Conservation (phyloP, 1,140 invertebrate species). For the Drosophila sp. region DNA sequence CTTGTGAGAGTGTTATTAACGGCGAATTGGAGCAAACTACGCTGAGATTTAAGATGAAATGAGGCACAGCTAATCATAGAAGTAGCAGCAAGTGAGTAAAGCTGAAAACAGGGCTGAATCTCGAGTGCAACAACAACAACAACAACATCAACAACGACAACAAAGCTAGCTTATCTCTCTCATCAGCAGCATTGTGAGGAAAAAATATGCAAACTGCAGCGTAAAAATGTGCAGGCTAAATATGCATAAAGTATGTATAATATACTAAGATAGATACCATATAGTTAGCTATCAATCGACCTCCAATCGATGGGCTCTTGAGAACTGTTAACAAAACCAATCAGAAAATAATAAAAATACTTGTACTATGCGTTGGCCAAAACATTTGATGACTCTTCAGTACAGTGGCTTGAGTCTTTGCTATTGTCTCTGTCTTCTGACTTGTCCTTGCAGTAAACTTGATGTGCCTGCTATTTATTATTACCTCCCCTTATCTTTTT, state of each 20-base stretch:
- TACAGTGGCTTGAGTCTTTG: slow-evolving; percentile 2
- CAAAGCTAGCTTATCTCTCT: slow-evolving; percentile 31
- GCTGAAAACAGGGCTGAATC: not conserved
- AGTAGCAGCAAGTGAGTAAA: not conserved
- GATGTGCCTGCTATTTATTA: slow-evolving; percentile 65
- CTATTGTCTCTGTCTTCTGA: not conserved
- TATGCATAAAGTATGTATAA: not conserved
- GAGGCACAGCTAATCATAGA: slow-evolving; percentile 42
- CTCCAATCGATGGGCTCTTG: not conserved
- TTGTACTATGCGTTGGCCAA: slow-evolving; percentile 11
- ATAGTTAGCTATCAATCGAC: slow-evolving; percentile 4
- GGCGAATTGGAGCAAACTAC: slow-evolving; percentile 58
- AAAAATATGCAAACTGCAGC: slow-evolving; percentile 35
- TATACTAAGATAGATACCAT: not conserved
- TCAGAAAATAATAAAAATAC: not conserved
- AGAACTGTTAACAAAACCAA: too few species aligned
- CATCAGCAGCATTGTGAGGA: slow-evolving; percentile 20
- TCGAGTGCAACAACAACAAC: not conserved
- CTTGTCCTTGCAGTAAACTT: slow-evolving; percentile 60
- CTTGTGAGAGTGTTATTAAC: slow-evolving; percentile 49
- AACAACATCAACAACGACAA: too few species aligned
- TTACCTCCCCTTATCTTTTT: slow-evolving; percentile 10
- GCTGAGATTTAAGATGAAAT: slow-evolving; percentile 48
- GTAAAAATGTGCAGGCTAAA: slow-evolving; percentile 16
- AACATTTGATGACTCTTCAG: slow-evolving; percentile 34